Evolutionary conservation across 2,888 invertebrate genomes (phyloP), one percentile per base, ranked within the genome.

Genomic region (Cactoblastis cactorum): DNA sequence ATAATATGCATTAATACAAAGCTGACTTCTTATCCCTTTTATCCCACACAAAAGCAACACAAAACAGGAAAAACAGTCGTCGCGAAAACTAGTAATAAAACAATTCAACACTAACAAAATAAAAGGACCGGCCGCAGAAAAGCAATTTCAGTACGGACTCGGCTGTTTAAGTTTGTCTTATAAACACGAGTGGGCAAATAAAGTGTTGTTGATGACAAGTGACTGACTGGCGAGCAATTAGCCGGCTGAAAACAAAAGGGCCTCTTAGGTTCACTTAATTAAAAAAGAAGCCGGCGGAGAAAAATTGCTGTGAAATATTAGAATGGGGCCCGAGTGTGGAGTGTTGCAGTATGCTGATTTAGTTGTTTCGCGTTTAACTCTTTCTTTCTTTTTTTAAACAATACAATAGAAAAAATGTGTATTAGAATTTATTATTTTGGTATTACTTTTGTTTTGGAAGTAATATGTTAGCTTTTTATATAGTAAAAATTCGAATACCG

Each of bases 171-270:
- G 57, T 58, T 57, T 53, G 64, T 62, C 55, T 73, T 71, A 62
- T 68, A 67, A 74, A 72, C 62, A 65, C 67, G 65, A 77, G 70
- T 72, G 68, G 65, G 65, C 62, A 74, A 75, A 79, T 77, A 77
- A 74, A 76, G 71, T 74, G 63, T 77, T 80, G 77, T 68, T 71
- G 73, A 71, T 76, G 77, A 77, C 79, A 83, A 81, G 80, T 79
- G 79, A 83, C 78, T 81, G 83, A 84, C 76, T 82, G 83, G 74
- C 74, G 73, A 74, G 80, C 80, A 83, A 83, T 83, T 83, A 83
- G 76, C 70, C 67, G 63, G 67, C 63, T 63, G 67, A 64, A 77
- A 80, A 76, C 80, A 82, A 78, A n/a, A 76, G 75, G 69, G 72
- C 72, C 81, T 77, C 78, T 81, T 80, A 77, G 80, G 78, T 81